Percentiles rank a stretch among this genome's conserved stretches.
phyloP scores from a whole-genome alignment of 2,113 vertebrate genomes.

The Lamprologus tigripictilis region DNA sequence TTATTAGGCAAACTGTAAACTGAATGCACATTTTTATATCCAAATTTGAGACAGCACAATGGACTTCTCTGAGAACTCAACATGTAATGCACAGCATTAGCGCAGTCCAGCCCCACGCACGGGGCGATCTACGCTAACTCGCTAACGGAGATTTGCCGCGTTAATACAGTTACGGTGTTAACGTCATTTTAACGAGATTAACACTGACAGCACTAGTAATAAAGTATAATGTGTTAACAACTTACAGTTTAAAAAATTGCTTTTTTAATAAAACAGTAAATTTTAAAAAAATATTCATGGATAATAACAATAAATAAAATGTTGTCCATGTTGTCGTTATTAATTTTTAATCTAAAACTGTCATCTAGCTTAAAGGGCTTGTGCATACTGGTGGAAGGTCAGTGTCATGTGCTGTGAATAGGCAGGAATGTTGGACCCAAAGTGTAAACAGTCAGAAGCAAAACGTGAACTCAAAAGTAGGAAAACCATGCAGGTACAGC shows the following conservation, averaged over 20 bases:
- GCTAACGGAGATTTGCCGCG: accelerated
- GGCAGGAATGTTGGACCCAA: not conserved
- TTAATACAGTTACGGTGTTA: not conserved
- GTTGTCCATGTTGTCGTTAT: not conserved
- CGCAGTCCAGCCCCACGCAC: not conserved
- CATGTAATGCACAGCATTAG: not conserved
- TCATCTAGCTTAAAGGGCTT: not conserved
- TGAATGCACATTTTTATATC: not conserved
- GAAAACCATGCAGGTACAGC: accelerated
- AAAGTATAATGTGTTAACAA: not conserved
- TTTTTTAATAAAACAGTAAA: not conserved
- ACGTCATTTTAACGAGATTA: not conserved
- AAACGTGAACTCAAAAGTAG: accelerated
- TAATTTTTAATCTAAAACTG: not conserved
- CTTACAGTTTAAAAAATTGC: not conserved
- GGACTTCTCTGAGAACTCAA: not conserved
- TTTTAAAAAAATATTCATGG: accelerated
- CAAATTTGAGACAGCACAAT: not conserved
- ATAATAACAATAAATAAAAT: not conserved
- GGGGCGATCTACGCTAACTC: not conserved
- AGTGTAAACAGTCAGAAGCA: accelerated
- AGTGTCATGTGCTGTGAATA: not conserved
- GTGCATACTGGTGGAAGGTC: not conserved
- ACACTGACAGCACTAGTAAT: not conserved
- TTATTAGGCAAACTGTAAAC: not conserved